These are phyloP conservation scores for Abramis brama DNA, from an alignment of 2,113 vertebrate species.

Conservation along the genomic window DNA sequence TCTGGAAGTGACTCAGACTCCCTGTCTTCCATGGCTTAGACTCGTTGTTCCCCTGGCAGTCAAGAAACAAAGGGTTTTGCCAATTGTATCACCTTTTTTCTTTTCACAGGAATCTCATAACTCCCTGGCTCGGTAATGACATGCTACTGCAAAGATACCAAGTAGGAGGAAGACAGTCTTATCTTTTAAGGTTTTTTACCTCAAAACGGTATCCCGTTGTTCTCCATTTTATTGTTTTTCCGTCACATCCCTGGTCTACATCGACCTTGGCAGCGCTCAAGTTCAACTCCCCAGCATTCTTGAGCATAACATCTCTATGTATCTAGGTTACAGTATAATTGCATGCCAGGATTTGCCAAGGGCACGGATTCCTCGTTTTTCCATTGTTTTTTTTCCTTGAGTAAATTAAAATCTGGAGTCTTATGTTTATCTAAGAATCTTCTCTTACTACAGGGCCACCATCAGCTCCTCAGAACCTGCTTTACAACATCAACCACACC, in stretches of 20 bases:
- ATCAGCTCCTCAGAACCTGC: conserved; percentile 97
- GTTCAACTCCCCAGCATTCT: conserved; percentile 59
- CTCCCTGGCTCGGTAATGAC: conserved; percentile 39
- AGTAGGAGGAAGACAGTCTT: conserved; percentile 19
- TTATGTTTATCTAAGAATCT: conserved; percentile 41
- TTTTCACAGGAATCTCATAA: conserved; percentile 49
- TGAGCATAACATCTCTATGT: conserved; percentile 53
- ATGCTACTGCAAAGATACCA: neutral
- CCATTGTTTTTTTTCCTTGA: conserved; percentile 45
- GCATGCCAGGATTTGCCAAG: conserved; percentile 69
- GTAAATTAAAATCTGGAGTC: conserved; percentile 33
- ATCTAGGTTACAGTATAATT: conserved; percentile 72
- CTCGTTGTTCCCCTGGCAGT: conserved; percentile 41
- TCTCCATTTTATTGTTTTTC: conserved; percentile 41
- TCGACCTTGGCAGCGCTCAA: conserved; percentile 66
- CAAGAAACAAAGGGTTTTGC: conserved; percentile 59
- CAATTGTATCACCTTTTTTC: conserved; percentile 54
- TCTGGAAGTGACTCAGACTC: conserved; percentile 47
- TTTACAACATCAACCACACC: conserved; percentile 99
- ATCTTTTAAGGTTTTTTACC: neutral
- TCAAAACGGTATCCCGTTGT: conserved; percentile 2
- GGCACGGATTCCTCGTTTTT: conserved; percentile 56
- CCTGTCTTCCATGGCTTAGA: conserved; percentile 26
- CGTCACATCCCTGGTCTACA: conserved; percentile 36
- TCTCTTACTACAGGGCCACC: conserved; percentile 85